A percentile compares a stretch with the other conserved stretches of the same genome.
phyloP scores from a whole-genome alignment of 2,113 vertebrate species.

The Bubo scandiacus region DNA sequence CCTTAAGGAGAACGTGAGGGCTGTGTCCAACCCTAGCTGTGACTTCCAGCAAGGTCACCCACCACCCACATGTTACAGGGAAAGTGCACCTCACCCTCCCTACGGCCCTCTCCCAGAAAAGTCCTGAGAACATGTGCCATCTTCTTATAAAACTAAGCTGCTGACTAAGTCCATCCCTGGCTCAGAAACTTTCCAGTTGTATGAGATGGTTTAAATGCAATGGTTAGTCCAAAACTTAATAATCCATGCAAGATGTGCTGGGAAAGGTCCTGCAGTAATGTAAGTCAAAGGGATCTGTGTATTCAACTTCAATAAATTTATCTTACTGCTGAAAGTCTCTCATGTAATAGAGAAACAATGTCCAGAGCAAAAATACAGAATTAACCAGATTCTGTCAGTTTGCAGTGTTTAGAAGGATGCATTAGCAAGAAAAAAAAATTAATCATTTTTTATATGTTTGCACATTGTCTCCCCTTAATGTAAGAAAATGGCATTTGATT shows the following conservation, averaged over 20 bases:
- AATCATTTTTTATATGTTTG: background rate
- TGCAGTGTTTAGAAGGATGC: background rate
- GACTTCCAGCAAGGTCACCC: background rate
- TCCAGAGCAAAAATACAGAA: background rate
- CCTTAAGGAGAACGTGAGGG: background rate
- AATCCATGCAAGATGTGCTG: background rate
- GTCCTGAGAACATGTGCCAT: background rate
- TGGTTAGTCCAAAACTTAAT: background rate
- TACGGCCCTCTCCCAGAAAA: background rate
- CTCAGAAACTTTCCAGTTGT: background rate
- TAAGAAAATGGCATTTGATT: background rate
- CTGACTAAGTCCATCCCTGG: background rate
- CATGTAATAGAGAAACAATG: background rate
- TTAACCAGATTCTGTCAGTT: background rate
- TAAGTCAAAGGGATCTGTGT: background rate
- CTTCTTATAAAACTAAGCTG: background rate
- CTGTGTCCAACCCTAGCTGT: accelerated
- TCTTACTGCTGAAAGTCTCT: background rate
- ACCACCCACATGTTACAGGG: background rate
- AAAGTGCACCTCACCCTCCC: background rate
- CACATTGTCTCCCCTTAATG: background rate
- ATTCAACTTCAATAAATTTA: background rate
- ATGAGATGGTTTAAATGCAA: background rate
- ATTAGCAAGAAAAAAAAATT: background rate
- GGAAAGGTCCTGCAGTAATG: background rate